Percentiles rank a stretch among this genome's conserved stretches.
Conservation (phyloP, 2,113 vertebrate species). For the Ardeotis arabs region DNA sequence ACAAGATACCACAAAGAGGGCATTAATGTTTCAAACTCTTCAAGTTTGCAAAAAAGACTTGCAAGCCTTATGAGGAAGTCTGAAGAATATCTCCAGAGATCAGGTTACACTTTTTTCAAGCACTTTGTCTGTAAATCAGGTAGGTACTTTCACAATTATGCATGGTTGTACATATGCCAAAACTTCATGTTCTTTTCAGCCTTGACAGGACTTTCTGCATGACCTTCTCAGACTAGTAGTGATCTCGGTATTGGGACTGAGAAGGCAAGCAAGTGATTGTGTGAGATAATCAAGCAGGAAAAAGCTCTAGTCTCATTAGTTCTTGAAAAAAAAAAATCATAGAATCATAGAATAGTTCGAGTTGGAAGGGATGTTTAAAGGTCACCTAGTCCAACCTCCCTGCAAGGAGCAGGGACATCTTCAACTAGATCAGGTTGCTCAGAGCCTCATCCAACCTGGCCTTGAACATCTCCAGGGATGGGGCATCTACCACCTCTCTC, state of each 20-base stretch:
- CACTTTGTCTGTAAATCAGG: background rate
- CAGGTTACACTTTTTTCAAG: background rate
- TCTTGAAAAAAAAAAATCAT: background rate
- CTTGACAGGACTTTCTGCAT: background rate
- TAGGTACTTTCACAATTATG: background rate
- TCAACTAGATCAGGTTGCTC: too few relatives aligned
- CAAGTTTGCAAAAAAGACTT: background rate
- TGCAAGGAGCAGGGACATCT: too few relatives aligned
- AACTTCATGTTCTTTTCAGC: background rate
- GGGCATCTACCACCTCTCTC: too few relatives aligned
- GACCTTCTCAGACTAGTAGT: background rate
- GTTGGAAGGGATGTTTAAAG: too few relatives aligned
- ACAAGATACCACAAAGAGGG: background rate
- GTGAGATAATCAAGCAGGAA: background rate
- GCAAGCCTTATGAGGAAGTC: background rate
- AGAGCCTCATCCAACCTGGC: too few relatives aligned
- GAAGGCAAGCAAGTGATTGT: background rate
- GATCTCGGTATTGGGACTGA: background rate
- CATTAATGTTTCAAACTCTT: background rate
- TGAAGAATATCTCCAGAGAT: background rate
- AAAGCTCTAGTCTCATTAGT: background rate
- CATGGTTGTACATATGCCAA: background rate
- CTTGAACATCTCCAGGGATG: too few relatives aligned
- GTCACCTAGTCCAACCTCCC: too few relatives aligned
- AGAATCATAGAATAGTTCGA: background rate